phyloP scores from a whole-genome alignment of 2,888 invertebrate genomes.

The Euplagia quadripunctaria region DNA sequence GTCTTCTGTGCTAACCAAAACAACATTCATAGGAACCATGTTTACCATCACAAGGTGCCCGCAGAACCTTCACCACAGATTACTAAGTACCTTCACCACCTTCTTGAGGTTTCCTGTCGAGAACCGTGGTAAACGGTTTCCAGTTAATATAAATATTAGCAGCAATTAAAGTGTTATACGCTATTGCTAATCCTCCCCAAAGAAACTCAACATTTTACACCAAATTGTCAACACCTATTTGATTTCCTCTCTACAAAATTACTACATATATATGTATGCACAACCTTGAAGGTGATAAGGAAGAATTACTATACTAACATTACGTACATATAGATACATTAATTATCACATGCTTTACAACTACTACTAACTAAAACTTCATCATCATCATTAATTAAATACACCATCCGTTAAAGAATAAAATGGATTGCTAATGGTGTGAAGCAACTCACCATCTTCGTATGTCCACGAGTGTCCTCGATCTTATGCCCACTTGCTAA shows the following conservation, averaged over 20 bases:
- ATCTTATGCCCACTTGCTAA: slow-evolving; percentile 38
- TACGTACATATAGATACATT: background rate
- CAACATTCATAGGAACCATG: background rate
- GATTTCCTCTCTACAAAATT: background rate
- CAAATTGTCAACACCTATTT: background rate
- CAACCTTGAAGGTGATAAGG: background rate
- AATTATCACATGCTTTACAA: background rate
- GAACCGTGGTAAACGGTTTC: background rate
- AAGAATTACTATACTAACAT: background rate
- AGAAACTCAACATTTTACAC: background rate
- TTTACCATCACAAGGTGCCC: background rate
- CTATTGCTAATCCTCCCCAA: background rate
- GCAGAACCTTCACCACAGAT: too few species aligned
- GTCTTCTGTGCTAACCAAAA: background rate
- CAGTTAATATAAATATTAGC: background rate
- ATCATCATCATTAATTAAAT: slow-evolving; percentile 25
- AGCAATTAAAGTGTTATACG: background rate
- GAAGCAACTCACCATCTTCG: slow-evolving; percentile 37
- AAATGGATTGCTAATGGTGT: slow-evolving; percentile 32
- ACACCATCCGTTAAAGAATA: slow-evolving; percentile 17
- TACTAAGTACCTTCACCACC: background rate
- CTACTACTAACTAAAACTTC: too few species aligned
- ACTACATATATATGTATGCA: background rate
- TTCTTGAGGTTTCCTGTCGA: background rate
- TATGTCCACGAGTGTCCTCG: slow-evolving; percentile 21